phyloP scores from a whole-genome alignment of 1,140 invertebrate genomes.

The Drosophila ananassae region DNA sequence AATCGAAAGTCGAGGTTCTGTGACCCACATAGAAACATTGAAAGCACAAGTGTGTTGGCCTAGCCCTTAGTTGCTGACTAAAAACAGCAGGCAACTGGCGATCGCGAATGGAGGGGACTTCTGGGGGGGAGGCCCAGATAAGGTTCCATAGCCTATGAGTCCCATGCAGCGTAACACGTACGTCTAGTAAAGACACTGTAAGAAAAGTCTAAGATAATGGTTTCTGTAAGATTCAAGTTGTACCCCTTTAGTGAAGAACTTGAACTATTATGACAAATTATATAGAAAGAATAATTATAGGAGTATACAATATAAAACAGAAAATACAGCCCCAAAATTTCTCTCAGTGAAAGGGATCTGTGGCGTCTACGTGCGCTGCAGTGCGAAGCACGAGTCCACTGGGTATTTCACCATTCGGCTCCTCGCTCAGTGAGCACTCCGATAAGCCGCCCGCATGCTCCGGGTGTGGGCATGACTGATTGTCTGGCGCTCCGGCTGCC shows the following conservation, averaged over 20 bases:
- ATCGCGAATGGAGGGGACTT: neutral
- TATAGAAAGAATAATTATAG: no score
- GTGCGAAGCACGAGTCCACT: conserved; percentile 28
- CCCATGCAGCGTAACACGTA: conserved; percentile 65
- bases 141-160: conserved; percentile 16
- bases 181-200: conserved; percentile 26
- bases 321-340: neutral
- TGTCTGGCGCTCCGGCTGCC: conserved; percentile 48
- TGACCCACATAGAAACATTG: conserved; percentile 68
- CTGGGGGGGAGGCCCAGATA: conserved; percentile 31
- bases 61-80: conserved; percentile 51
- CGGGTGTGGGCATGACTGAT: conserved; percentile 65
- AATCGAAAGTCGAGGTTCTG: conserved; percentile 52
- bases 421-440: conserved; percentile 32
- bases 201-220: neutral
- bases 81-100: conserved; percentile 31
- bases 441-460: conserved; percentile 52
- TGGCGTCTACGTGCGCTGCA: conserved; percentile 65
- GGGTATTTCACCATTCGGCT: conserved; percentile 62
- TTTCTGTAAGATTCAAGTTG: no score
- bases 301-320: neutral
- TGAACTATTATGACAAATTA: no score
- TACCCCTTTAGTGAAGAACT: no score
- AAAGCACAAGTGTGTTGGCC: conserved; percentile 53
- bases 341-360: conserved; percentile 5